Evolutionary conservation across 2,113 vertebrate species (phyloP), one percentile per base, ranked within the genome.

Genomic region (Trichechus manatus): DNA sequence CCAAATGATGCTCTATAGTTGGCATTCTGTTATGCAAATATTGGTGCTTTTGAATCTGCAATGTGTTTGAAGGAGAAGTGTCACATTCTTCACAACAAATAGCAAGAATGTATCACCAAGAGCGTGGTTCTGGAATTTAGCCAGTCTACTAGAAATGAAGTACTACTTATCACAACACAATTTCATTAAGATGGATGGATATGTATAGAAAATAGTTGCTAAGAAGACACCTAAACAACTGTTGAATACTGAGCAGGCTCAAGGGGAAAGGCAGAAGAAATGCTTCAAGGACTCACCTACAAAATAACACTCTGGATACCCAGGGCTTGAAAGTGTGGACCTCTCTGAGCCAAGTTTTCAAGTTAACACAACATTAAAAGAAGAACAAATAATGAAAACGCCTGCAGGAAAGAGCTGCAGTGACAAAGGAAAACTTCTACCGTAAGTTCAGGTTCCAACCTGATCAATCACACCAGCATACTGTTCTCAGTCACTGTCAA

Each of bases 61-160:
- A 53, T 87, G 59, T 91, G 56, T 85, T 95, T 94, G 85, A 83
- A 87, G 63, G 68, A 91, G 20, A 93, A 29, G 19, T 88, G 74
- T 89, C 83, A 94, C 47, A 93, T 89, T 95, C 75, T 93, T 97
- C 82, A 53, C 77, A 82, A 15, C 50, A 70, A 90, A 81, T 77
- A 72, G 59, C 59, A 53, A 89, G 36, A 87, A 2, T 50, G 39
- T 95, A 68, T 92, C 42, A 68, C 44, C 68, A 82, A 50, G 36
- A 77, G 50, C 20, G 63, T 42, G 14, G n/a, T 91, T 36, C 64
- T 87, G 72, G 61, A 86, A 87, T 74, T 31, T 53, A 90, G 44
- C n/a, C 10, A 66, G 17, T 91, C 42, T 90, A 86, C 72, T 23
- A 74, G 15, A 23, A 88, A 1, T 95, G 68, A 97, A 95, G 83